These are phyloP conservation scores for Tetragnatha montana DNA, from an alignment of 2,888 invertebrate species.

Conservation along the genomic window DNA sequence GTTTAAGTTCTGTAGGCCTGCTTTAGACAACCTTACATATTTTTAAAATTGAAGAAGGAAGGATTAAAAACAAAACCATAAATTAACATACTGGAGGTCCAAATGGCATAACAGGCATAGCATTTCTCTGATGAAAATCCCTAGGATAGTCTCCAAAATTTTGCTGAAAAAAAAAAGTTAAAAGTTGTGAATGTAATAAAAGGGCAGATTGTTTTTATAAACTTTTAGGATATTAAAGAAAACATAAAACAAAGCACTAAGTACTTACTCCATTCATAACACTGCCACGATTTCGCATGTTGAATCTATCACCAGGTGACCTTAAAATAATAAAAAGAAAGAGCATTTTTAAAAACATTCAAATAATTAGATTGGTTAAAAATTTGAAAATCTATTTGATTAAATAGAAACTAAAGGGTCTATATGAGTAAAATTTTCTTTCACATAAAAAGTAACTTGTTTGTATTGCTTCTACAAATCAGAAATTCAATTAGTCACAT, in stretches of 20 bases:
- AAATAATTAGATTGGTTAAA: background rate
- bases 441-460: too few relatives aligned
- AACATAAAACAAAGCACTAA: background rate
- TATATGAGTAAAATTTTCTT: too few relatives aligned
- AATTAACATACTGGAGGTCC: conserved; percentile 80
- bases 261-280: conserved; percentile 74
- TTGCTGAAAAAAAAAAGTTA: conserved; percentile 72
- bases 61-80: background rate
- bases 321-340: conserved; percentile 31
- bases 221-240: background rate
- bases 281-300: conserved; percentile 68
- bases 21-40: background rate
- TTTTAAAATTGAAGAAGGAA: conserved; percentile 32
- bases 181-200: background rate
- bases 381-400: background rate
- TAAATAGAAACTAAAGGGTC: background rate
- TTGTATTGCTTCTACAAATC: too few relatives aligned
- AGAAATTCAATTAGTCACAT: too few relatives aligned
- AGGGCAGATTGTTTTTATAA: background rate
- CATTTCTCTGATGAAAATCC: conserved; percentile 74
- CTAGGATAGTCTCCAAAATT: conserved; percentile 86
- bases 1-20: too few relatives aligned
- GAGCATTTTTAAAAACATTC: background rate
- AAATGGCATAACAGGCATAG: conserved; percentile 85
- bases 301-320: conserved; percentile 70